Evolutionary conservation across 2,888 invertebrate species (phyloP).

Genomic region (Lacanobia wlatinum): DNA sequence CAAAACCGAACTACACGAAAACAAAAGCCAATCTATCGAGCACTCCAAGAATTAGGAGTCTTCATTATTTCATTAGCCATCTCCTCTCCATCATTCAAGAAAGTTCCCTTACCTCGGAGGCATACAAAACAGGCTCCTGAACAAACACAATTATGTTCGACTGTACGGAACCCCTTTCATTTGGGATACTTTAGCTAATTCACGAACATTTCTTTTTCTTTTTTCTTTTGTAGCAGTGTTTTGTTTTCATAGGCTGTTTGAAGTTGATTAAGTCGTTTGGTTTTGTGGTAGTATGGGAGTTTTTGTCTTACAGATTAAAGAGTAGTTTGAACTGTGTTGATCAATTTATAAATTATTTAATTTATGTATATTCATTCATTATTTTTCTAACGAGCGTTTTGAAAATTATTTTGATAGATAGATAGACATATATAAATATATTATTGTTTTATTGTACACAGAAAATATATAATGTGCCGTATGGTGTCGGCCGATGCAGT

Average conservation of each 20-base stretch:
- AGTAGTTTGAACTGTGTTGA: background rate
- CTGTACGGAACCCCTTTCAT: conserved; percentile 50
- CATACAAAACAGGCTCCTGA: conserved; percentile 60
- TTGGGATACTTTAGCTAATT: conserved; percentile 64
- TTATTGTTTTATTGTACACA: too few species aligned
- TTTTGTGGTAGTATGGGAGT: background rate
- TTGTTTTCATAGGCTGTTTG: conserved; percentile 37
- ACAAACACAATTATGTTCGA: conserved; percentile 64
- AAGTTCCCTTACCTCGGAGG: conserved; percentile 31
- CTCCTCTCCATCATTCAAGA: conserved; percentile 53
- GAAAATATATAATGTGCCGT: too few species aligned
- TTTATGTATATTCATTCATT: too few species aligned
- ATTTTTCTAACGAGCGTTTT: background rate
- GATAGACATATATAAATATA: too few species aligned
- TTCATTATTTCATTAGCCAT: conserved; percentile 60
- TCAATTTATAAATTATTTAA: too few species aligned
- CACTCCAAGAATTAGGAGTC: conserved; percentile 48
- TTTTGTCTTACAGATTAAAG: background rate
- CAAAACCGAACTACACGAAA: conserved; percentile 18
- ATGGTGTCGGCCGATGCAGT: too few species aligned
- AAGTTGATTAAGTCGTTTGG: conserved; percentile 50
- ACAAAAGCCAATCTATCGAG: conserved; percentile 53
- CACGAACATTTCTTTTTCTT: conserved; percentile 43
- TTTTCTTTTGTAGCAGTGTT: conserved; percentile 38
- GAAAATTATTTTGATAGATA: too few species aligned